These are phyloP conservation scores for Chesias legatella DNA, from an alignment of 2,888 invertebrate species.

Conservation along the genomic window DNA sequence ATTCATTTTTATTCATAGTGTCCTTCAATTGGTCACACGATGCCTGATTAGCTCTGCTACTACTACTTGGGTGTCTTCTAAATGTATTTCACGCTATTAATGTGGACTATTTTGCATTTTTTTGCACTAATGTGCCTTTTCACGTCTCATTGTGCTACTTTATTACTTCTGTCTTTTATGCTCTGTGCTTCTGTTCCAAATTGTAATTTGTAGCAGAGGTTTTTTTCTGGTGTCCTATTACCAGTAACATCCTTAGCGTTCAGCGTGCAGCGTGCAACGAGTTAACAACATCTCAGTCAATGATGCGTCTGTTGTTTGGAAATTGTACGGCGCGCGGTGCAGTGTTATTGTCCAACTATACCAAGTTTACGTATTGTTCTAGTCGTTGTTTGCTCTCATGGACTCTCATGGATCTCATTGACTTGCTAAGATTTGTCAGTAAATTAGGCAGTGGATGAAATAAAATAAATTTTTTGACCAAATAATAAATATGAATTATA, in stretches of 20 bases:
- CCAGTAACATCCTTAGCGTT: too few species aligned
- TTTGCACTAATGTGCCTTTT: conserved; percentile 42
- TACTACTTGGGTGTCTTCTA: conserved; percentile 63
- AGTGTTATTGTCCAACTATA: too few species aligned
- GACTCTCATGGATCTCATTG: too few species aligned
- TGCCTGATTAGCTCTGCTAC: conserved; percentile 47
- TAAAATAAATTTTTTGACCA: too few species aligned
- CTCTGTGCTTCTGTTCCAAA: conserved; percentile 34
- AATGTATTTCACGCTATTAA: conserved; percentile 62
- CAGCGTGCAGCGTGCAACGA: neutral
- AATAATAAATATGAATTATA: too few species aligned
- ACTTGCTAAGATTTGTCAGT: too few species aligned
- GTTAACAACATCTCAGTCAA: conserved; percentile 4
- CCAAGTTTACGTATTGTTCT: too few species aligned
- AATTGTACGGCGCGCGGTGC: conserved; percentile 13
- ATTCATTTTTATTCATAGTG: conserved; percentile 18
- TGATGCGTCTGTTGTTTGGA: conserved; percentile 11
- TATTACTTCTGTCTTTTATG: conserved; percentile 36
- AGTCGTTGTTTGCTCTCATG: too few species aligned
- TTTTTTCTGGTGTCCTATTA: too few species aligned
- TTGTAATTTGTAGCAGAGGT: conserved; percentile 21
- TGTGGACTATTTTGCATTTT: conserved; percentile 43
- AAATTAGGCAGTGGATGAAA: too few species aligned
- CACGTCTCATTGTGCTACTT: conserved; percentile 45
- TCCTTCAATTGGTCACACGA: conserved; percentile 30